Evolutionary conservation across 2,888 invertebrate genomes (phyloP).

Genomic region (Himalopsyche japonica): DNA sequence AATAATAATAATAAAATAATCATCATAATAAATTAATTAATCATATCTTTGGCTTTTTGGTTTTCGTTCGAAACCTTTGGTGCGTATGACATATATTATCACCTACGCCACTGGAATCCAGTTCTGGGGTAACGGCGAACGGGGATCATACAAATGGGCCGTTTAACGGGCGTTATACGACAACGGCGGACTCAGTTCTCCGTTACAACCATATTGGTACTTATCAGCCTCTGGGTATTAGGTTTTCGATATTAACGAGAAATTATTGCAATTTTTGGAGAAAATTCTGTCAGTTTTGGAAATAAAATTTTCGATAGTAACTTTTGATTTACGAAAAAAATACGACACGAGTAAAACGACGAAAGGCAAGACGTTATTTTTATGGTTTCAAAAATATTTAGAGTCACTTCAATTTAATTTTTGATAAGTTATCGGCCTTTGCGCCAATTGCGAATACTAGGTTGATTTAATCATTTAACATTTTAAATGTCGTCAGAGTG

Average conservation of each 20-base stretch:
- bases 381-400: no score
- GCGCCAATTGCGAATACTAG: no score
- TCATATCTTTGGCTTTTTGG: no score
- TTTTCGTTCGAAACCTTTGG: no score
- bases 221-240: background rate
- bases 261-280: background rate
- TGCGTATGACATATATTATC: no score
- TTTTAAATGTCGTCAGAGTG: no score
- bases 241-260: background rate
- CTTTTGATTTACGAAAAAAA: background rate
- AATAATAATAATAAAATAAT: no score
- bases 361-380: no score
- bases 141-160: conserved; percentile 38
- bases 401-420: no score
- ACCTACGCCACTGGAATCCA: background rate
- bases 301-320: background rate
- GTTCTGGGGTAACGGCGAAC: conserved; percentile 28
- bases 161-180: conserved; percentile 27
- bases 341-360: background rate
- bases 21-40: no score
- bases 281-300: background rate
- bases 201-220: background rate
- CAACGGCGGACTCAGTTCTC: background rate
- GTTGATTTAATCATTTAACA: no score
- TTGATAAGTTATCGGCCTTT: no score